These are phyloP conservation scores for Xenopus laevis DNA, from an alignment of 2,113 vertebrate species.

Conservation along the genomic window DNA sequence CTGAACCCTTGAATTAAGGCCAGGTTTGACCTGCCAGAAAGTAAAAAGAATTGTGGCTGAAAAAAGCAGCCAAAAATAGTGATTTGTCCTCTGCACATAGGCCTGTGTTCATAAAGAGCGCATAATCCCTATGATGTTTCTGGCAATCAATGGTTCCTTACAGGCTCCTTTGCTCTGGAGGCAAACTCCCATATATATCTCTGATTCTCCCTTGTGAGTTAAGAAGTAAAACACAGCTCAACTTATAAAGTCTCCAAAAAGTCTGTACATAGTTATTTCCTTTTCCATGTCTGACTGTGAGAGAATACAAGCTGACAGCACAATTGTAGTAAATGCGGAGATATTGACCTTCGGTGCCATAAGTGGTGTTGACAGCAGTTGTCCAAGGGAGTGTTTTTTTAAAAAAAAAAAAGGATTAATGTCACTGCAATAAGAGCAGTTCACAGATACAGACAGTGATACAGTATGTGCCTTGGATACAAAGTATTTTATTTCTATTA, in stretches of 20 bases:
- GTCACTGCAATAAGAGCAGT: constrained; percentile 33
- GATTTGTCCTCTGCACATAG: no score
- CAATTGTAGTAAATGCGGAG: constrained; percentile 27
- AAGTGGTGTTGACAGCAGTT: constrained; percentile 41
- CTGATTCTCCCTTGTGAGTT: background rate
- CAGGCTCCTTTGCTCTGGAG: no score
- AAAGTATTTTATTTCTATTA: background rate
- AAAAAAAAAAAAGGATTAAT: constrained; percentile 44
- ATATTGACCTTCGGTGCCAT: background rate
- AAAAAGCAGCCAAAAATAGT: no score
- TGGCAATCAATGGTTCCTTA: no score
- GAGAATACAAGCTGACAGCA: constrained; percentile 29
- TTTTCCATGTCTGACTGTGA: background rate
- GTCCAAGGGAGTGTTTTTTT: constrained; percentile 18
- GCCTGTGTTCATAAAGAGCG: no score
- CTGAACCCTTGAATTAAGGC: no score
- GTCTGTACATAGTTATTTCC: constrained; percentile 8
- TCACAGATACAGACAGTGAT: background rate
- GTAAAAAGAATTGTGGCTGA: no score
- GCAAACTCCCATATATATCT: no score
- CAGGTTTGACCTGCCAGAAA: no score
- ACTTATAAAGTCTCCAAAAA: background rate
- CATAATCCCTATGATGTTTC: no score
- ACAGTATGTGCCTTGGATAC: constrained; percentile 17
- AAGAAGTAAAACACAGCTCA: background rate